These are phyloP conservation scores for Girardinichthys multiradiatus DNA, from an alignment of 2,113 vertebrate genomes.

Conservation along the genomic window DNA sequence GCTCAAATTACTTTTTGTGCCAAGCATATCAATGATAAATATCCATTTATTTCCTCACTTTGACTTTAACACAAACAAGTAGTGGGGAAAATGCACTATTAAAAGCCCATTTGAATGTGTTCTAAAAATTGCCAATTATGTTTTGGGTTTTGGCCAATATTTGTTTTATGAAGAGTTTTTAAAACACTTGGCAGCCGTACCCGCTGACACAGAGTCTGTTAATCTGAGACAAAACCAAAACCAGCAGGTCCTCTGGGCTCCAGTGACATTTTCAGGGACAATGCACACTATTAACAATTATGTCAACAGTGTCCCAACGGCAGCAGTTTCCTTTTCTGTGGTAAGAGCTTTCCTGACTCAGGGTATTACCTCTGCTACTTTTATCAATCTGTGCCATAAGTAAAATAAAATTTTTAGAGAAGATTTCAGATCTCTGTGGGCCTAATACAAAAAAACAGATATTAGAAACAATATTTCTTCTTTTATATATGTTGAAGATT, in stretches of 20 bases:
- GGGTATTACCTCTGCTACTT: conserved; percentile 51
- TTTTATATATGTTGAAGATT: not conserved
- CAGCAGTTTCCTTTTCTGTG: conserved; percentile 30
- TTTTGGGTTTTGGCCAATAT: conserved; percentile 17
- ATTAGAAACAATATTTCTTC: conserved; percentile 1
- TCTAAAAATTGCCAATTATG: conserved; percentile 1
- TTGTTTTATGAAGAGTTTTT: conserved; percentile 31
- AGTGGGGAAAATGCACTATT: not conserved
- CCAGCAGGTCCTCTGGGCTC: conserved; percentile 31
- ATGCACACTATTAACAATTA: conserved; percentile 66
- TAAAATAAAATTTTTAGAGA: conserved; percentile 66
- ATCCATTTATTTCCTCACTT: not conserved
- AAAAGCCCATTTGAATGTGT: not conserved
- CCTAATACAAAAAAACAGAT: conserved; percentile 8
- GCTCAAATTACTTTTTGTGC: not conserved
- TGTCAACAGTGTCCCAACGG: conserved; percentile 60
- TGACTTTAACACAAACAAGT: not conserved
- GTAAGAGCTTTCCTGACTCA: conserved; percentile 47
- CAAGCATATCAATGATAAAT: not conserved
- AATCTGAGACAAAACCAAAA: conserved; percentile 41
- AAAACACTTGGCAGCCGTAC: conserved; percentile 11
- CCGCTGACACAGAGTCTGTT: conserved; percentile 37
- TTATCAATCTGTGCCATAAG: conserved; percentile 66
- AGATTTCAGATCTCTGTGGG: conserved; percentile 38
- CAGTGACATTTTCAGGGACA: conserved; percentile 66